Conservation (phyloP, 2,888 invertebrate genomes). For the Hydrotaea cyrtoneurina region DNA sequence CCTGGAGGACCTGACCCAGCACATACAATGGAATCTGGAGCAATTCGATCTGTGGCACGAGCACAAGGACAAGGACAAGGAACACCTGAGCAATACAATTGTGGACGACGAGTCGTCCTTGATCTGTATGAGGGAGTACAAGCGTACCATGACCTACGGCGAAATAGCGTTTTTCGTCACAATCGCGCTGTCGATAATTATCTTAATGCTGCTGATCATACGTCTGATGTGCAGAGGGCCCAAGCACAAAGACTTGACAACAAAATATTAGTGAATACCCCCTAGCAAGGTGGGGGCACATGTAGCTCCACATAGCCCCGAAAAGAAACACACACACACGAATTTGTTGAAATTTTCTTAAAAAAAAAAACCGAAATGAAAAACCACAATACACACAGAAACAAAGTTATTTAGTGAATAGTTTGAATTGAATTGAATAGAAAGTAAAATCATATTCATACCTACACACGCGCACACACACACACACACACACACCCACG, state of each 20-base stretch:
- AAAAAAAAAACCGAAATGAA: background rate
- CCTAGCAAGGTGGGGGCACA: too few species aligned
- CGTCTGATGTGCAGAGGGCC: constrained; percentile 77
- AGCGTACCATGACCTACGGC: constrained; percentile 76
- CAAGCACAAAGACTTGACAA: constrained; percentile 58
- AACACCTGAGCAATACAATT: constrained; percentile 78
- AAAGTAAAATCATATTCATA: background rate
- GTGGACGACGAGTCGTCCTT: constrained; percentile 90
- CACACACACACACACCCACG: too few species aligned
- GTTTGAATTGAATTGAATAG: constrained; percentile 35
- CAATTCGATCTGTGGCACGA: constrained; percentile 82
- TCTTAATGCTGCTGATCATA: constrained; percentile 78
- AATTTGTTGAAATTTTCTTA: constrained; percentile 62
- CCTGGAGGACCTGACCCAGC: constrained; percentile 82
- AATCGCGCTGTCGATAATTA: constrained; percentile 77
- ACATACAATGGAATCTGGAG: constrained; percentile 84
- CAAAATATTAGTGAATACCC: constrained; percentile 46
- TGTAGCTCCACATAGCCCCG: background rate
- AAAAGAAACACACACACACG: constrained; percentile 24
- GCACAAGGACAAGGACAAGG: constrained; percentile 81
- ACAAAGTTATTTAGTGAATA: constrained; percentile 65
- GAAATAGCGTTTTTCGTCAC: constrained; percentile 77
- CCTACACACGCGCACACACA: background rate
- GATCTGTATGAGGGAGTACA: constrained; percentile 84
- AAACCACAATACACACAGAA: constrained; percentile 5